Base-by-base conservation (phyloP, 2,888 invertebrate species). In the Alviniconcha strummeri region DNA sequence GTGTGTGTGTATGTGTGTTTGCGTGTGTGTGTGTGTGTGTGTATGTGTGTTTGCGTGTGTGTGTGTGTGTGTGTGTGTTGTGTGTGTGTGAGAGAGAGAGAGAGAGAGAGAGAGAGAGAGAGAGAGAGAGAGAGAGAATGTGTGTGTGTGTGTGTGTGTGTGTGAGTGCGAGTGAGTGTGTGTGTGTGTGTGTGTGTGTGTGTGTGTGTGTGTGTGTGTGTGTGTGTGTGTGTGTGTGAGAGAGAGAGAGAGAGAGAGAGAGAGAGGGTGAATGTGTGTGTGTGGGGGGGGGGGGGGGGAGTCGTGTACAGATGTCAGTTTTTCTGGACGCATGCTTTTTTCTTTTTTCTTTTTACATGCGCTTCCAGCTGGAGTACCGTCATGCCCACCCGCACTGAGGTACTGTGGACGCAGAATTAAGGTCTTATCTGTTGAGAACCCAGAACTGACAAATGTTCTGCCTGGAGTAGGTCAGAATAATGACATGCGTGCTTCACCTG, bases 41-140 rank as follows among this genome's bases (percentile, higher is more conserved):
- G 72, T 72, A 36, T 72, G 72, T 72, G 36, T 36, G 36, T 36
- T 0, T 36, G 3, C 15, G 69, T 69, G 13, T 69, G 69, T 69
- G 69, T 69, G 69, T 69, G 69, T 69, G 69, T 69, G 69, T 17
- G 69, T 69, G 69, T 17, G 69, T 69, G 69, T 69, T 69, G 69
- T 69, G 69, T 69, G 69, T 69, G 69, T 11, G 69, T 69, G 15
- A 69, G 69, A 69, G 69, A 69, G 69, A 69, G 69, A 69, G 69
- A 69, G 69, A 69, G 69, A 69, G 69, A 69, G 69, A 69, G 69
- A 69, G 69, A 69, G 69, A 69, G 69, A 69, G 69, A 69, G 69
- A 69, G 69, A 69, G 69, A 69, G 69, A 69, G 69, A 69, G 69
- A 69, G 69, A 69, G 69, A 69, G 69, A 69, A 17, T 72, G 72